A percentile compares a stretch with the other conserved stretches of the same genome.
Conservation (phyloP, 2,113 vertebrate genomes). For the Circaetus gallicus region DNA sequence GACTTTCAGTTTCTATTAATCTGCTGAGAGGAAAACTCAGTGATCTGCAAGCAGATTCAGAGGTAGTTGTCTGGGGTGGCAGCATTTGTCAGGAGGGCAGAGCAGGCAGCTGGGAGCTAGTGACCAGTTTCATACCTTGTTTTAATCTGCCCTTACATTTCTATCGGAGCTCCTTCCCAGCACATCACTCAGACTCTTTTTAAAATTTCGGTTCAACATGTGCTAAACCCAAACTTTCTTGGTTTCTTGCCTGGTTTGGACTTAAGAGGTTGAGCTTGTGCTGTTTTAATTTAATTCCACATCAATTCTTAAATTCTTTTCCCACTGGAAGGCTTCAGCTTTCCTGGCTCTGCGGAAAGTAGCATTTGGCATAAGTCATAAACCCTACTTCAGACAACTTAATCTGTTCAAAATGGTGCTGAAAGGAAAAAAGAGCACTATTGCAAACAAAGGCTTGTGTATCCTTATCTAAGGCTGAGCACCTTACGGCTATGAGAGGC, state of each 20-base stretch:
- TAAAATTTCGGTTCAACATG: background rate
- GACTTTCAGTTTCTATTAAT: background rate
- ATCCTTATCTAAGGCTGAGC: background rate
- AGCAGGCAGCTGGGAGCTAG: background rate
- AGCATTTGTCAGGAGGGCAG: background rate
- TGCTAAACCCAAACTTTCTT: background rate
- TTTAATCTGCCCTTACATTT: background rate
- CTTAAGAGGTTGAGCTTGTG: background rate
- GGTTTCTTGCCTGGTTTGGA: background rate
- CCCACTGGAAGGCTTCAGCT: background rate
- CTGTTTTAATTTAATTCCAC: background rate
- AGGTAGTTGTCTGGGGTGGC: background rate
- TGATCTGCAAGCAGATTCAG: background rate
- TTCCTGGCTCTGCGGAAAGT: constrained; percentile 3
- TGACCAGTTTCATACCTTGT: background rate
- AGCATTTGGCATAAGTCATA: background rate
- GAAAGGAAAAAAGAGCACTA: background rate
- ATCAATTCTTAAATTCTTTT: background rate
- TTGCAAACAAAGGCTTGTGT: background rate
- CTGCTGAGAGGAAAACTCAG: background rate
- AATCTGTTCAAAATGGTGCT: background rate
- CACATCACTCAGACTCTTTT: background rate
- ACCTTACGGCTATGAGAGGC: background rate
- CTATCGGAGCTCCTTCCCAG: background rate
- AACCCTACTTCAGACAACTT: background rate